phyloP scores from a whole-genome alignment of 23 tunicate species.

The Clavelina lepadiformis region DNA sequence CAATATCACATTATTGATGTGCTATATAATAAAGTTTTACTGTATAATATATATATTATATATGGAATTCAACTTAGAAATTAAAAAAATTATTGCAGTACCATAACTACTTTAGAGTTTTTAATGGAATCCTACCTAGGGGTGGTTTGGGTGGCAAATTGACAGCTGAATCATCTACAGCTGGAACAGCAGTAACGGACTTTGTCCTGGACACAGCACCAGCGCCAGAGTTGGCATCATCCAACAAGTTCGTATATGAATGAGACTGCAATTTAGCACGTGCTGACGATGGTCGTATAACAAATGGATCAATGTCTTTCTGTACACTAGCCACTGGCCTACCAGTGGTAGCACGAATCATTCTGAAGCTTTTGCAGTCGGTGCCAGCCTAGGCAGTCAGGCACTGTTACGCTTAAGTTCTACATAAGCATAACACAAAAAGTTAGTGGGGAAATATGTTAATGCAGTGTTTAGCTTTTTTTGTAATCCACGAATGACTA shows the following conservation, averaged over 20 bases:
- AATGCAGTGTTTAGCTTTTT: not conserved
- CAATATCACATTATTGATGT: too few relatives aligned
- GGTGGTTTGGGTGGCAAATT: constrained; percentile 1
- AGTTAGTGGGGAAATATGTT: too few relatives aligned
- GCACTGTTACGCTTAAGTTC: too few relatives aligned
- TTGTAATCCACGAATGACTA: too few relatives aligned
- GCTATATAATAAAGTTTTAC: too few relatives aligned
- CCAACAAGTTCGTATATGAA: constrained; percentile 4
- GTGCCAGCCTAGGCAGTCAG: too few relatives aligned
- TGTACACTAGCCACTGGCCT: constrained; percentile 7
- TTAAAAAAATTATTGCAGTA: too few relatives aligned
- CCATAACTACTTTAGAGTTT: too few relatives aligned
- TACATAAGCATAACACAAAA: too few relatives aligned
- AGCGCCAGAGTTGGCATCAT: constrained; percentile 33
- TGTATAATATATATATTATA: too few relatives aligned
- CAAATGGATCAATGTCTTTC: not conserved
- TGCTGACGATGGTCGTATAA: constrained; percentile 76
- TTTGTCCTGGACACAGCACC: constrained; percentile 16
- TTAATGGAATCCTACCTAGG: too few relatives aligned
- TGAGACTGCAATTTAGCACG: constrained; percentile 53
- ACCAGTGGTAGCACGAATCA: constrained; percentile 59
- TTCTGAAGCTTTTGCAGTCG: not conserved
- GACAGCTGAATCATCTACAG: not conserved
- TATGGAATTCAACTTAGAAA: too few relatives aligned
- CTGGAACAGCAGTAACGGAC: constrained; percentile 6